phyloP scores from a whole-genome alignment of 2,113 vertebrate species.

The Centropus bengalensis region DNA sequence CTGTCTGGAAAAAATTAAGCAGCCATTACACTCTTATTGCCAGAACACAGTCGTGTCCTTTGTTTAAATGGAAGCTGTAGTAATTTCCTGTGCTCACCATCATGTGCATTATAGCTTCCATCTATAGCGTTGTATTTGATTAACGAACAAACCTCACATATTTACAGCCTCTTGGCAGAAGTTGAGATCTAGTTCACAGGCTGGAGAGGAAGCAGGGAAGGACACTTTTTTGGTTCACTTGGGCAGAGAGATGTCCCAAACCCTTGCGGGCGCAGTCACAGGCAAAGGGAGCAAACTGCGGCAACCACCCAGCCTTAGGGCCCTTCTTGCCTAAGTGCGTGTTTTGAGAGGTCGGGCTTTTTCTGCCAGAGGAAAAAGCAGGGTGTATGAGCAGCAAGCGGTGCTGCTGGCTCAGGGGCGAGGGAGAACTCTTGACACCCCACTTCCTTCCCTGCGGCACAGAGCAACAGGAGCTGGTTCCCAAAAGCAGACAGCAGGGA shows the following conservation, averaged over 20 bases:
- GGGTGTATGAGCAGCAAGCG: too few relatives aligned
- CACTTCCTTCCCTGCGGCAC: neutral
- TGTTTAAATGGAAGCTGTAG: neutral
- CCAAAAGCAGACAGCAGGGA: neutral
- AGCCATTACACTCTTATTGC: neutral
- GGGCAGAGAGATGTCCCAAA: neutral
- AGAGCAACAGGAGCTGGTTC: neutral
- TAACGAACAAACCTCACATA: neutral
- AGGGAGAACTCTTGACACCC: neutral
- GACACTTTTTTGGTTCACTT: neutral
- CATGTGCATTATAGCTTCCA: neutral
- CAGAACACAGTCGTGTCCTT: neutral
- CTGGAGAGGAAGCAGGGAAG: rapidly evolving
- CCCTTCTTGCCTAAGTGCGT: neutral
- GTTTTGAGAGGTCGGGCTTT: neutral
- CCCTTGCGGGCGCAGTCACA: neutral
- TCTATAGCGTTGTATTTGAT: neutral
- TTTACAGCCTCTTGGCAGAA: neutral
- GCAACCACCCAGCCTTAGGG: too few relatives aligned
- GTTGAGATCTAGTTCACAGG: neutral
- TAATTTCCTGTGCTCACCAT: neutral
- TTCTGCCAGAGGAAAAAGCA: neutral
- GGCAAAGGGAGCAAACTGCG: too few relatives aligned
- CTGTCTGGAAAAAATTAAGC: slow-evolving; percentile 29
- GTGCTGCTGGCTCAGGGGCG: neutral